Base-by-base conservation (phyloP, 2,797 vertebrate genomes). In the Champsocephalus esox region DNA sequence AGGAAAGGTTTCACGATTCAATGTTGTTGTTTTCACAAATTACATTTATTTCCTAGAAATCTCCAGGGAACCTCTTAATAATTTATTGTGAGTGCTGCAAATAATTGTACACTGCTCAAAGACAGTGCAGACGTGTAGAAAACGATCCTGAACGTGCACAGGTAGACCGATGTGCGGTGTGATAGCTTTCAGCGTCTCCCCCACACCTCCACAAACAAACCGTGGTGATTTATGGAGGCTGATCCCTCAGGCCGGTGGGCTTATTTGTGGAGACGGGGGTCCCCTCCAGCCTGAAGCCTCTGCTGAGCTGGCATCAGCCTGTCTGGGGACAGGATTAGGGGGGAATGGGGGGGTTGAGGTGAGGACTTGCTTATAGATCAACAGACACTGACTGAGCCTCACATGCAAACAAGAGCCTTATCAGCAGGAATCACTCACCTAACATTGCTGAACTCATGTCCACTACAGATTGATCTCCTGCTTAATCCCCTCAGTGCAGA, bases 291-390 rank as follows among this genome's bases (percentile, higher is more conserved):
- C 81, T 89, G 72, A 75, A 87, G 73, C 76, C 68, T 75, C 28
- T 69, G 82, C 84, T 93, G 87, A 93, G 88, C 90, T 91, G 89
- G 86, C 85, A 82, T 94, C 87, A 92, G 90, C 80, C 92, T 94
- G 95, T 94, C 94, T 95, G 91, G 91, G 86, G 79, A 92, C 82
- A 83, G 92, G 94, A 94, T 94, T 94, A 94, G 68, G 51, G 87
- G 83, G 44, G 82, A 78, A 88, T 6, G 34, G 34, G 34, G 34
- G 34, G 34, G 75, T 77, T 66, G 87, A 93, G 84, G 87, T 93
- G 88, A 90, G 62, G 89, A 81, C 87, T 82, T 76, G 78, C 63
- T 79, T 79, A 77, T 73, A 89, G 87, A 89, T 89, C 85, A 88
- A 74, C 75, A 58, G 77, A 82, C 88, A 81, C 75, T 64, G 73